Evolutionary conservation across 2,113 vertebrate genomes (phyloP), one percentile per base, ranked within the genome.

Genomic region (Chunga burmeisteri): DNA sequence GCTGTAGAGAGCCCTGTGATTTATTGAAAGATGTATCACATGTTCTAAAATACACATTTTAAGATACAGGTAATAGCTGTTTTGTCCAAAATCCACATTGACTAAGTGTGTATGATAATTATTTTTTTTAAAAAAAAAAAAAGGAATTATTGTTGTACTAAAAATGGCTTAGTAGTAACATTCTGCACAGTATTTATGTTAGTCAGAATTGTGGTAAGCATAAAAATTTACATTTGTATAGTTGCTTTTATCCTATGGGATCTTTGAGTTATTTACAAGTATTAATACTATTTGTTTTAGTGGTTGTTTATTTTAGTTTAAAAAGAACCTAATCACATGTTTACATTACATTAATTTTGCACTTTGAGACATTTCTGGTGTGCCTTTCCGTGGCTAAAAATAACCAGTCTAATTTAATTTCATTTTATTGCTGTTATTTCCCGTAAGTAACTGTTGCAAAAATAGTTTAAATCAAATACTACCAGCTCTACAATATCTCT

Each of bases 301-400:
- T 59, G 15, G 12, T 50, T 90, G 46, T 10, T 90, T 92, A 78
- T 83, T 85, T 94, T 66, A 80, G 9, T 81, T 82, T 66, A 26
- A 75, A 66, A 93, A 71, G 16, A 78, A 49, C 17, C 10, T 90
- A 74, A 87, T 26, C 32, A 49, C 21, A 75, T 46, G 16, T 74
- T 96, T 96, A 62, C 11, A 49, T 93, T 86, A 46, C 25, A 86
- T 67, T 75, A 75, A 59, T 94, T 93, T 88, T 93, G 20, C 71
- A 68, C 29, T 83, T 71, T 63, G 61, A 91, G 49, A 67, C 15
- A 95, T 84, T 92, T 90, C 47, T 82, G 22, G 9, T 79, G 34
- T 50, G 58, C 32, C 46, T 86, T 75, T 15, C 27, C 40, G 20
- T 59, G 83, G 29, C 50, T 93, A 72, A 93, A 92, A 96, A 84